phyloP scores from a whole-genome alignment of 2,888 invertebrate species.

The Tholera decimalis region DNA sequence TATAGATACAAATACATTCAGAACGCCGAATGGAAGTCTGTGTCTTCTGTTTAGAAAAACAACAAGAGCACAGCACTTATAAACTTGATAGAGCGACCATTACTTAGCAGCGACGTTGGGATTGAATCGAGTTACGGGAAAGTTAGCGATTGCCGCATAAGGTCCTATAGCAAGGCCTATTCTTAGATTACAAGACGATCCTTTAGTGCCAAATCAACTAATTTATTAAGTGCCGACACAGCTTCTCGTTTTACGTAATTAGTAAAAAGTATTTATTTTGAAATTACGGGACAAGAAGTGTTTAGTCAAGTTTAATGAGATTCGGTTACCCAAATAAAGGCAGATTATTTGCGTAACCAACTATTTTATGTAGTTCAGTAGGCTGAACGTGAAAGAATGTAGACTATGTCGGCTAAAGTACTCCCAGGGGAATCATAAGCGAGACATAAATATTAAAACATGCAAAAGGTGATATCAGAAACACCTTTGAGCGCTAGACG shows the following conservation, averaged over 20 bases:
- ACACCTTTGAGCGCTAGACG: neutral
- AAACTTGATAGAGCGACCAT: slow-evolving; percentile 22
- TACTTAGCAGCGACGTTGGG: slow-evolving; percentile 35
- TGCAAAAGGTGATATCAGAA: neutral
- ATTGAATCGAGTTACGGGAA: slow-evolving; percentile 32
- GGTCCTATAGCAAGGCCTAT: neutral
- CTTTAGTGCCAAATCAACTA: slow-evolving; percentile 16
- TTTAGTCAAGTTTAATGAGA: slow-evolving; percentile 2
- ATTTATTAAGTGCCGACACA: neutral
- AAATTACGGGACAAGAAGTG: slow-evolving; percentile 2
- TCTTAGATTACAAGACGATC: neutral
- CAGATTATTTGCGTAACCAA: slow-evolving; percentile 15
- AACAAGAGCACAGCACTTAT: slow-evolving; percentile 14
- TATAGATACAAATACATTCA: slow-evolving; percentile 12
- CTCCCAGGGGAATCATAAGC: neutral
- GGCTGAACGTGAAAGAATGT: neutral
- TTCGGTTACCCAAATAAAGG: slow-evolving; percentile 25
- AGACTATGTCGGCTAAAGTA: neutral
- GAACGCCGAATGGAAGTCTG: slow-evolving; percentile 10
- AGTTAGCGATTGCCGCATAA: slow-evolving; percentile 21
- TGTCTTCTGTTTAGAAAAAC: slow-evolving; percentile 20
- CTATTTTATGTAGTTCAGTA: slow-evolving; percentile 5
- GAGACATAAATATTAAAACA: neutral
- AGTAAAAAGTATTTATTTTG: slow-evolving; percentile 5
- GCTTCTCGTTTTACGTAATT: slow-evolving; percentile 22